Evolutionary conservation across 2,113 vertebrate species (phyloP), one percentile per base, ranked within the genome.

Genomic region (Pelmatolapia mariae): DNA sequence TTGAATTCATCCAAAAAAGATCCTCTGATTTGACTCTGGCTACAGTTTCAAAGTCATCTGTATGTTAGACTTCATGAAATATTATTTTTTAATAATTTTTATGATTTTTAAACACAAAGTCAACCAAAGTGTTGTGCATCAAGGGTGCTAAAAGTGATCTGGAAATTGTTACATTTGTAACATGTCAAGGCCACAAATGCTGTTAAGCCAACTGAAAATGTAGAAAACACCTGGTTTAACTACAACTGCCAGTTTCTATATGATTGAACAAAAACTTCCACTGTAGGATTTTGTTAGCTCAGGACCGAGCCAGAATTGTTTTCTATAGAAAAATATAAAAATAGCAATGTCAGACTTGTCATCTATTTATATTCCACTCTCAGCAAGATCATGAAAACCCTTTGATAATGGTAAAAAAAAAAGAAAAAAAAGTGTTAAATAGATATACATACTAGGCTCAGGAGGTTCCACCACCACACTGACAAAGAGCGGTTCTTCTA

Each of bases 391-490:
- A 26, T 19, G 15, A 43, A 50, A 40, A 85, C n/a, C 43, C 1
- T 47, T 76, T 47, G 40, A 18, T 29, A 19, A 76, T 47, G 43
- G 43, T 18, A 5, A 71, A 43, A 26, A 40, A 71, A 19, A 22
- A 5, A 8, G 31, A 0, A 4, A 4, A 5, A 26, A 29, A 45
- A 18, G 8, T 22, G 33, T 66, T 66, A 73, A 43, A 45, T 13
- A 50, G 13, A 79, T 43, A 56, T 43, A n/a, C 11, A n/a, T 85
- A 96, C 96, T 85, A 91, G 91, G 40, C 68, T 95, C 79, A 57
- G 94, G 89, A 73, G 18, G 24, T 71, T 93, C 82, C 13, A 96
- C 91, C 8, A 93, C 82, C 66, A 95, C 40, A 11, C 88, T 96
- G 63, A 95, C 33, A 16, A 93, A 85, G 5, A 89, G 11, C 0